These are phyloP conservation scores for Cladorhizidae sp. DNA, from an alignment of 37 sponge, comb jelly and placozoan species.

Conservation along the genomic window DNA sequence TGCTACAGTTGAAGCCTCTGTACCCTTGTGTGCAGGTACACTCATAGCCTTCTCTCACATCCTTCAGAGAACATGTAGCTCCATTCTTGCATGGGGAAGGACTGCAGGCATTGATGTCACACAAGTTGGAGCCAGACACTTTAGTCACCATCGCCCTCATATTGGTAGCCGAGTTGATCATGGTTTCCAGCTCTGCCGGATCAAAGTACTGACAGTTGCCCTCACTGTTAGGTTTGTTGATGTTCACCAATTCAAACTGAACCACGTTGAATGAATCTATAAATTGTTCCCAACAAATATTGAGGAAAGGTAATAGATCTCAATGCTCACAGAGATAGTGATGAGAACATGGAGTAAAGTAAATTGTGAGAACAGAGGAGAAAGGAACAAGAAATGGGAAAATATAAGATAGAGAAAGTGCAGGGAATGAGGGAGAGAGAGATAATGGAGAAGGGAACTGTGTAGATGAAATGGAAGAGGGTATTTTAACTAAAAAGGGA, in stretches of 20 bases:
- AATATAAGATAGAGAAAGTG: too few species aligned
- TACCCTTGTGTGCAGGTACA: constrained; percentile 53
- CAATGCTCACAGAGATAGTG: too few species aligned
- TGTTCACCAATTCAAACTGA: not conserved
- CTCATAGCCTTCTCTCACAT: constrained; percentile 33
- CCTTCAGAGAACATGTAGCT: constrained; percentile 33
- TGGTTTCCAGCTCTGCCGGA: not conserved
- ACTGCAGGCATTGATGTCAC: constrained; percentile 45
- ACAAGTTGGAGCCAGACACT: constrained; percentile 18
- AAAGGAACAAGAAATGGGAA: too few species aligned
- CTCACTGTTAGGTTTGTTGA: constrained; percentile 21
- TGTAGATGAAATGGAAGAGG: too few species aligned
- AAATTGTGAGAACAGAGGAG: too few species aligned
- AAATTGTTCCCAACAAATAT: too few species aligned
- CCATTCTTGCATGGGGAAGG: constrained; percentile 72
- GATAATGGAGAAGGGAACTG: too few species aligned
- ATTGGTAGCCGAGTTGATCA: not conserved
- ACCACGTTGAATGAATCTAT: constrained; percentile 2
- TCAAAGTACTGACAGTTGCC: constrained; percentile 9
- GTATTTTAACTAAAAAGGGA: too few species aligned
- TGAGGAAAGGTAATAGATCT: too few species aligned
- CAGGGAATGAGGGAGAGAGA: too few species aligned
- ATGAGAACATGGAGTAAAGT: not conserved
- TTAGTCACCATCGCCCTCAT: constrained; percentile 1
- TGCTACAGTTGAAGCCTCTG: constrained; percentile 40